These are phyloP conservation scores for Neoarius graeffei DNA, from an alignment of 2,113 vertebrate genomes.

Conservation along the genomic window DNA sequence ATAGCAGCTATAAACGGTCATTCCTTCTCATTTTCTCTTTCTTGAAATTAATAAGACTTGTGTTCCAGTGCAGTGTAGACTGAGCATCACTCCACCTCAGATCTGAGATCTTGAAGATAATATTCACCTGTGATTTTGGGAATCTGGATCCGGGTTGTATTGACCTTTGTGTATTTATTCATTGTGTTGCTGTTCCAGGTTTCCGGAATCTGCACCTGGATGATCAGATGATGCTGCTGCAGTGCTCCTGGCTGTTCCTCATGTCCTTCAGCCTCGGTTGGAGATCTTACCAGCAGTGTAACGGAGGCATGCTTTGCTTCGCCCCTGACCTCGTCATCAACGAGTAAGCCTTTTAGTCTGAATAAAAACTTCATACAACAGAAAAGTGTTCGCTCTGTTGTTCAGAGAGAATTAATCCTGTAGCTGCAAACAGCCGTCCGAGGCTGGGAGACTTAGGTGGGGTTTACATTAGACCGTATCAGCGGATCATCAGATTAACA, in stretches of 20 bases:
- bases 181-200: slow-evolving; percentile 67
- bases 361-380: background rate
- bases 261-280: slow-evolving; percentile 95
- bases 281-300: slow-evolving; percentile 93
- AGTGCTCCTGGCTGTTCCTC: slow-evolving; percentile 98
- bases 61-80: too few species aligned
- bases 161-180: background rate
- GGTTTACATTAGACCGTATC: too few species aligned
- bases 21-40: background rate
- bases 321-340: slow-evolving; percentile 95
- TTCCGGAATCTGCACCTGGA: slow-evolving; percentile 96
- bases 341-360: slow-evolving; percentile 80
- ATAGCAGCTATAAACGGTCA: background rate
- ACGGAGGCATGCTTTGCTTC: slow-evolving; percentile 87
- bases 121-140: background rate
- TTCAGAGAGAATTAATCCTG: background rate
- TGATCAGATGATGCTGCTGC: slow-evolving; percentile 98
- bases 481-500: too few species aligned
- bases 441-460: background rate
- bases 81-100: background rate
- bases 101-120: background rate
- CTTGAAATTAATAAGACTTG: background rate
- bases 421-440: background rate
- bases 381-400: background rate
- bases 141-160: background rate